phyloP scores from a whole-genome alignment of 2,113 vertebrate genomes.

The Taurulus bubalis region DNA sequence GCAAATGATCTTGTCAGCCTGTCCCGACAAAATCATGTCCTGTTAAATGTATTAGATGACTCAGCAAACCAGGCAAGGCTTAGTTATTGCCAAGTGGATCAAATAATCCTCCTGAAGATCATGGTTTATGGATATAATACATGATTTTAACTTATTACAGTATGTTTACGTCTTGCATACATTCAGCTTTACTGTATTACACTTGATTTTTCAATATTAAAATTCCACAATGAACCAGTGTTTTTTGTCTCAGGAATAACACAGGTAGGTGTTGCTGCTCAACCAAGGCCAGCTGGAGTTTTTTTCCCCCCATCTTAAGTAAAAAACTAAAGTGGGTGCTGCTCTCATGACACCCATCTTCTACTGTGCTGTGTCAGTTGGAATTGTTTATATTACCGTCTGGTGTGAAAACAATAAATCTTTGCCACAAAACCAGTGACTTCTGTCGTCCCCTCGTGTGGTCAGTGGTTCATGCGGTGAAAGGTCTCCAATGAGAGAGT shows the following conservation, averaged over 20 bases:
- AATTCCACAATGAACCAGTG: slow-evolving; percentile 42
- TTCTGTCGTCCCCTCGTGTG: background rate
- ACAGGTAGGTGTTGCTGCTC: slow-evolving; percentile 43
- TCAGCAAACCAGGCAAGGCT: background rate
- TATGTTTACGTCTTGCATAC: slow-evolving; percentile 47
- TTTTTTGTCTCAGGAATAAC: slow-evolving; percentile 71
- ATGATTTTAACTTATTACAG: slow-evolving; percentile 47
- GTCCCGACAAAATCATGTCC: background rate
- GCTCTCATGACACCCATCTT: slow-evolving; percentile 46
- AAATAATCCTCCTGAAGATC: slow-evolving; percentile 13
- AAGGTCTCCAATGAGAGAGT: background rate
- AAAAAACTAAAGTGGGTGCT: slow-evolving; percentile 18
- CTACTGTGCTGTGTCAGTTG: slow-evolving; percentile 54
- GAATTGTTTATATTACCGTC: slow-evolving; percentile 63
- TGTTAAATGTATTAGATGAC: background rate
- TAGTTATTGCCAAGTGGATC: slow-evolving; percentile 7
- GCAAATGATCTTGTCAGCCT: background rate
- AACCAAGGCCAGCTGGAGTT: slow-evolving; percentile 9
- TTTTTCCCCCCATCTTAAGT: slow-evolving; percentile 18
- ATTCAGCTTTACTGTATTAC: slow-evolving; percentile 19
- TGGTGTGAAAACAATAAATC: slow-evolving; percentile 57
- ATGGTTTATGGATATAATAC: slow-evolving; percentile 13
- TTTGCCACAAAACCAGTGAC: slow-evolving; percentile 61
- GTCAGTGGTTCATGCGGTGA: background rate
- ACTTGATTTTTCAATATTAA: slow-evolving; percentile 6